These are phyloP conservation scores for Ectemnius continuus DNA, from an alignment of 2,888 invertebrate genomes.

Conservation along the genomic window DNA sequence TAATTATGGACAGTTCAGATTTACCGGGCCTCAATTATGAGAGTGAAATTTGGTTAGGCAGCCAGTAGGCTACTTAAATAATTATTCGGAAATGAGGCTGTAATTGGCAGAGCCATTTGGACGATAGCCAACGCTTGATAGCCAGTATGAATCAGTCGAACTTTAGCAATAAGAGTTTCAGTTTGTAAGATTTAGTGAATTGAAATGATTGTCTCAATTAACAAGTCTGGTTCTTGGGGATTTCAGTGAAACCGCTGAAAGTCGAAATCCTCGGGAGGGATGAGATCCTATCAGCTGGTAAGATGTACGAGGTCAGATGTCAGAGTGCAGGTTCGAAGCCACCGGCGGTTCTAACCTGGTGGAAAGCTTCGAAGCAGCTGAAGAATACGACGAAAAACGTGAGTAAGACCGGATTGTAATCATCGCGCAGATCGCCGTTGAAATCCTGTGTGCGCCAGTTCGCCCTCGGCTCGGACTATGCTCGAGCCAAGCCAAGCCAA, in stretches of 20 bases:
- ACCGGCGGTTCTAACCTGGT: conserved; percentile 92
- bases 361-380: conserved; percentile 91
- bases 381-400: conserved; percentile 90
- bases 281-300: conserved; percentile 90
- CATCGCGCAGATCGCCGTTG: conserved; percentile 6
- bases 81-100: too few species aligned
- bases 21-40: too few species aligned
- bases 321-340: conserved; percentile 92
- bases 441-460: conserved; percentile 7
- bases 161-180: too few species aligned
- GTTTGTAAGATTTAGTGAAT: too few species aligned
- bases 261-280: conserved; percentile 91
- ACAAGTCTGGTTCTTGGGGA: not conserved
- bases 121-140: too few species aligned
- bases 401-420: conserved; percentile 77
- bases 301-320: conserved; percentile 91
- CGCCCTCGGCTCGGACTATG: too few species aligned
- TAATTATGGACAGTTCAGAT: too few species aligned
- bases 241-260: conserved; percentile 91
- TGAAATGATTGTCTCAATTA: conserved; percentile 25
- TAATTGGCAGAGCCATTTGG: too few species aligned
- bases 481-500: conserved; percentile 5
- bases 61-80: too few species aligned
- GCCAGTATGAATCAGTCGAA: too few species aligned
- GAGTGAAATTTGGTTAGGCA: not conserved